Evolutionary conservation across 1,140 invertebrate species (phyloP).

Genomic region (Ptiloglossa arizonensis): DNA sequence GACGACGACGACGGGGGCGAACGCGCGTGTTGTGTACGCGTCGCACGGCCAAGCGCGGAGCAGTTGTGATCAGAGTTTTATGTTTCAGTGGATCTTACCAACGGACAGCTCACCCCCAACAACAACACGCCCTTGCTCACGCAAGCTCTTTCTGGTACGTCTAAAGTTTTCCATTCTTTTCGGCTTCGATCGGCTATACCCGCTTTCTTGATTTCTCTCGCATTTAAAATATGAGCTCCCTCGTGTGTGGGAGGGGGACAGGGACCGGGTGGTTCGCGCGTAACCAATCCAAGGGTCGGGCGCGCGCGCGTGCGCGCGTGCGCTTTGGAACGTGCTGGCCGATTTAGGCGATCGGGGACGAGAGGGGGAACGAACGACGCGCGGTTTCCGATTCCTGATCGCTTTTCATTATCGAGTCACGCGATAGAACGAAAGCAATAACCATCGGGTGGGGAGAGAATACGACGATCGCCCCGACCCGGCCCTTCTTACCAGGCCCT

Average conservation of each 20-base stretch:
- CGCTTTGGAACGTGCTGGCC: conserved; percentile 26
- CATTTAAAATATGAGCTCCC: too few relatives aligned
- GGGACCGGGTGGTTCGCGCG: too few relatives aligned
- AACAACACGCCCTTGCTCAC: conserved; percentile 96
- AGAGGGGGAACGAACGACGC: too few relatives aligned
- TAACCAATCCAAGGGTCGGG: too few relatives aligned
- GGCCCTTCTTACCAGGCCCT: conserved; percentile 20
- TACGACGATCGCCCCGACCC: neutral
- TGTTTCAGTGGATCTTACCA: conserved; percentile 96
- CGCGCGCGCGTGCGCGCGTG: too few relatives aligned
- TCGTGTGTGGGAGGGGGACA: too few relatives aligned
- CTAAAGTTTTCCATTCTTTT: conserved; percentile 51
- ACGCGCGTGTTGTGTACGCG: conserved; percentile 10
- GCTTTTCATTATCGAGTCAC: conserved; percentile 61
- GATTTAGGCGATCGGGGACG: conserved; percentile 20
- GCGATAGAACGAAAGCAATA: conserved; percentile 46
- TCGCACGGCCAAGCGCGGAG: conserved; percentile 47
- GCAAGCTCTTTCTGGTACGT: conserved; percentile 95
- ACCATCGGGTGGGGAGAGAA: neutral
- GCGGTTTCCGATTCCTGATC: conserved; percentile 47
- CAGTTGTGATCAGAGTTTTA: conserved; percentile 80
- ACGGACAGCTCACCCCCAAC: conserved; percentile 96
- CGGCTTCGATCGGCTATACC: conserved; percentile 46
- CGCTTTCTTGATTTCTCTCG: conserved; percentile 49
- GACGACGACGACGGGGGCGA: too few relatives aligned